Conservation (phyloP, 2,113 vertebrate genomes). For the Excalfactoria chinensis region DNA sequence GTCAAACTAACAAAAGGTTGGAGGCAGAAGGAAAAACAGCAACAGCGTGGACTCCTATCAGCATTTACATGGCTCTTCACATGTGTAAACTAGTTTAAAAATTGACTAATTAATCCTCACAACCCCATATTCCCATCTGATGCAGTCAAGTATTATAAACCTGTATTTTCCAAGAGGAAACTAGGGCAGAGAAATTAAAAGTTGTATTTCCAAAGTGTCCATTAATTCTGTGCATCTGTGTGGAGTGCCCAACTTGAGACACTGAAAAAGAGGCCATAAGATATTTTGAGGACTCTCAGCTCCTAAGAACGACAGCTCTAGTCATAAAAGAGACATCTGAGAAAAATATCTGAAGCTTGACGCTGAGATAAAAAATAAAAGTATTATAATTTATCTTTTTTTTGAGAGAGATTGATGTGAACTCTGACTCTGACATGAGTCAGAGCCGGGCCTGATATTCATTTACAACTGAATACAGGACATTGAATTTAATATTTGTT, state of each 20-base stretch:
- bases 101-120: slow-evolving; percentile 59
- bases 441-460: background rate
- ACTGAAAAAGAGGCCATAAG: background rate
- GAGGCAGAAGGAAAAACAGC: background rate
- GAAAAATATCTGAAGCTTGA: background rate
- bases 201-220: background rate
- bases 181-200: slow-evolving; percentile 30
- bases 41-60: background rate
- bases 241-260: background rate
- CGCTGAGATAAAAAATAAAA: background rate
- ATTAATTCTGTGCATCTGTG: background rate
- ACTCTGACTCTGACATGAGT: background rate
- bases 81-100: background rate
- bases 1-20: slow-evolving; percentile 5
- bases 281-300: background rate
- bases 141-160: slow-evolving; percentile 13
- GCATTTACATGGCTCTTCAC: background rate
- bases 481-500: background rate
- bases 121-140: slow-evolving; percentile 57
- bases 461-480: background rate
- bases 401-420: background rate
- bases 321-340: background rate
- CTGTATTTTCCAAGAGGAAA: slow-evolving; percentile 16
- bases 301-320: background rate
- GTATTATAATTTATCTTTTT: background rate